phyloP scores from a whole-genome alignment of 2,888 invertebrate genomes.

The Drosophila algonquin region DNA sequence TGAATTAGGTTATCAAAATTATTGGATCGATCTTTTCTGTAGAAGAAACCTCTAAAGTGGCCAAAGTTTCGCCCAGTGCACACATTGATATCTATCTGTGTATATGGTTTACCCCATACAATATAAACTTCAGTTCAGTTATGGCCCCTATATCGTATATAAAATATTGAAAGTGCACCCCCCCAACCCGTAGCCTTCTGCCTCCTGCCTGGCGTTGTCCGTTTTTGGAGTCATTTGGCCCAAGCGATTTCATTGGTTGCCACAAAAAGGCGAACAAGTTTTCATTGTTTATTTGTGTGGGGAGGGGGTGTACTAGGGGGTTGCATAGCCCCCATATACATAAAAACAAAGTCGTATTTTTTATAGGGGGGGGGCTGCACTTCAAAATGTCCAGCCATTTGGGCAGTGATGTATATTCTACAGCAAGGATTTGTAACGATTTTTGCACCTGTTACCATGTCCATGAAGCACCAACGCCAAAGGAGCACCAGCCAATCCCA shows the following conservation, averaged over 20 bases:
- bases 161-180: constrained; percentile 40
- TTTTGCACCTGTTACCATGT: constrained; percentile 42
- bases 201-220: constrained; percentile 18
- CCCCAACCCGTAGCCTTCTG: too few relatives aligned
- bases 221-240: constrained; percentile 47
- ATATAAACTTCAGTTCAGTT: constrained; percentile 28
- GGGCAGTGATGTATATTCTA: constrained; percentile 54
- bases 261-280: constrained; percentile 33
- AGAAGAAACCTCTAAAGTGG: background rate
- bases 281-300: constrained; percentile 36
- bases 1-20: too few relatives aligned
- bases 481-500: background rate
- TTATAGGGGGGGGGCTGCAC: constrained; percentile 6
- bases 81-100: constrained; percentile 24
- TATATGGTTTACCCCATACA: constrained; percentile 5
- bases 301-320: background rate
- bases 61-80: background rate
- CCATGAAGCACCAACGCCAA: background rate
- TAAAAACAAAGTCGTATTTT: constrained; percentile 35
- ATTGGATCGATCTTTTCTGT: too few relatives aligned
- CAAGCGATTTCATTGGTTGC: constrained; percentile 46
- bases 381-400: constrained; percentile 51
- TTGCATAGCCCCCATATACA: background rate
- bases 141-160: constrained; percentile 18
- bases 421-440: constrained; percentile 31